Conservation (phyloP, 1,140 invertebrate genomes). For the Trichomalopsis sarcophagae region DNA sequence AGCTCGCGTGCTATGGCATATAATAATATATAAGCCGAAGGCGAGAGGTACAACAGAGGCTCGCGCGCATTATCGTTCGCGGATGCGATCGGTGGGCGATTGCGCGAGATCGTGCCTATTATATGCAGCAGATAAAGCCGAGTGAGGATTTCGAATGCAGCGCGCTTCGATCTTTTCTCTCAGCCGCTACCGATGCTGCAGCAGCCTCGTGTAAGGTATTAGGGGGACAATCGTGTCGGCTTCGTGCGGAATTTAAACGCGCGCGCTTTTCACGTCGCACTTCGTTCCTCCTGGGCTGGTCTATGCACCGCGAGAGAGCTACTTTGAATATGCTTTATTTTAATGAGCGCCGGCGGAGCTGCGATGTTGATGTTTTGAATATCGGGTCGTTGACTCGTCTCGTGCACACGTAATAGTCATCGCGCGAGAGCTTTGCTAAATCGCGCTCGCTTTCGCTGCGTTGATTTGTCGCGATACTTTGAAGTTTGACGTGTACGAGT, state of each 20-base stretch:
- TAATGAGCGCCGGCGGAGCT: constrained; percentile 4
- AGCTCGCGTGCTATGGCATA: too few relatives aligned
- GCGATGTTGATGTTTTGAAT: constrained; percentile 21
- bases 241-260: constrained; percentile 37
- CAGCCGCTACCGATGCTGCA: not conserved
- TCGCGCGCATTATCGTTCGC: constrained; percentile 1
- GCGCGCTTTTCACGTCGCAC: not conserved
- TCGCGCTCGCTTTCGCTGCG: too few relatives aligned
- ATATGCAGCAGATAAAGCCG: constrained; percentile 40
- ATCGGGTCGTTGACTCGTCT: not conserved
- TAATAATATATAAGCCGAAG: not conserved
- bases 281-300: not conserved
- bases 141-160: constrained; percentile 18
- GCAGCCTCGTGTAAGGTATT: not conserved
- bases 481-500: too few relatives aligned
- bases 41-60: not conserved
- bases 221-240: constrained; percentile 6
- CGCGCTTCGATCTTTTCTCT: not conserved
- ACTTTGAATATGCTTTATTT: constrained; percentile 41
- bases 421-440: too few relatives aligned
- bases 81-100: constrained; percentile 18
- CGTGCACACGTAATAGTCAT: too few relatives aligned
- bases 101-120: constrained; percentile 40
- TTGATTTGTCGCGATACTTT: too few relatives aligned
- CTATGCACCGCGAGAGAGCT: constrained; percentile 1